Conservation (phyloP, 2,797 vertebrate species). For the Tokudaia muenninki region DNA sequence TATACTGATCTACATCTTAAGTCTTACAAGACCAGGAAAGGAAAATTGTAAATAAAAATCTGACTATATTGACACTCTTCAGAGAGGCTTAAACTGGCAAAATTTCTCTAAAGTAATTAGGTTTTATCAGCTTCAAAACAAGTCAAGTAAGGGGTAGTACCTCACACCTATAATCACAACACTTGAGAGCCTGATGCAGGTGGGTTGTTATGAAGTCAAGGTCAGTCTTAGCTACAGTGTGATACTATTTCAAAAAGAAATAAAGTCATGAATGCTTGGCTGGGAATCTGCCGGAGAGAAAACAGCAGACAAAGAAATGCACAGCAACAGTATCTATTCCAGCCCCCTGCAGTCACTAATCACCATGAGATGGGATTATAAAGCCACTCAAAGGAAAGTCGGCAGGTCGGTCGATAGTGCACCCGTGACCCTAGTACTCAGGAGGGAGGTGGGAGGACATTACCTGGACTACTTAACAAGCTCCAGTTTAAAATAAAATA, state of each 20-base stretch:
- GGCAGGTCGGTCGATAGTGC: too few species aligned
- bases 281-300: slow-evolving; percentile 15
- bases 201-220: neutral
- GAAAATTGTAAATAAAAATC: neutral
- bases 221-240: neutral
- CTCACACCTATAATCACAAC: neutral
- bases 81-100: neutral
- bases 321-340: neutral
- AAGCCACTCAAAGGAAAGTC: neutral
- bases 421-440: neutral
- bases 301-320: neutral
- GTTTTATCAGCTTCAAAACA: slow-evolving; percentile 19
- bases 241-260: neutral
- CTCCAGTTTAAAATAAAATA: neutral
- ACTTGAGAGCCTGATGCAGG: neutral
- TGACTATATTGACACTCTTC: neutral
- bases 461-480: neutral
- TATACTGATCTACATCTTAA: neutral
- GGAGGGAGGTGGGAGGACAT: neutral
- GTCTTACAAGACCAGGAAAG: neutral
- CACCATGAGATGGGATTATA: neutral
- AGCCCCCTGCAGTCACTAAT: neutral
- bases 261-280: neutral
- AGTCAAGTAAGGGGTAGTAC: neutral
- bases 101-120: neutral